Evolutionary conservation across 2,113 vertebrate species (phyloP).

Genomic region (Cebidichthys violaceus): DNA sequence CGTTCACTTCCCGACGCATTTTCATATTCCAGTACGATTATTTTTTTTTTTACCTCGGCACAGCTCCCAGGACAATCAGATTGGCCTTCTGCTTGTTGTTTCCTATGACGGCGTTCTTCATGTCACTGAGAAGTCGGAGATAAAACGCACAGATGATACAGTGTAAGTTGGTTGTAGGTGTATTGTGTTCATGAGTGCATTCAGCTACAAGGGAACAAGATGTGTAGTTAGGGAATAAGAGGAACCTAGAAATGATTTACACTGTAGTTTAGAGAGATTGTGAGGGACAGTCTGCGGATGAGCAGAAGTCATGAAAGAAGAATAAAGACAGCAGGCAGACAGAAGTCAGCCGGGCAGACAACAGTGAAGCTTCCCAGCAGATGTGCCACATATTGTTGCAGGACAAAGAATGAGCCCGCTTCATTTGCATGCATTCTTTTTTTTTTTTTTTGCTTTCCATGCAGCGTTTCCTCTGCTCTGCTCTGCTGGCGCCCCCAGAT

Average conservation of each 20-base stretch:
- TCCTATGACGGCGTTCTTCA: conserved; percentile 99
- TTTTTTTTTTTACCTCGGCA: too few species aligned
- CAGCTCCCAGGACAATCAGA: conserved; percentile 98
- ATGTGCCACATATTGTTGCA: conserved; percentile 10
- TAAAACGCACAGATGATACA: conserved; percentile 7
- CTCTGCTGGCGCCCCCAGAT: conserved; percentile 22
- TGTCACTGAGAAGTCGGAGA: conserved; percentile 87
- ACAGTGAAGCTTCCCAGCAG: background rate
- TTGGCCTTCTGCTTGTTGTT: conserved; percentile 99
- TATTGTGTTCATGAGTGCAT: background rate
- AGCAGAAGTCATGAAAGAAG: background rate
- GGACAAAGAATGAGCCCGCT: conserved; percentile 2
- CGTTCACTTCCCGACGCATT: background rate
- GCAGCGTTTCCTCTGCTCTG: conserved; percentile 12
- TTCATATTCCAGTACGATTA: too few species aligned
- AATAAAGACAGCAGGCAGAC: background rate
- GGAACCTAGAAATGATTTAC: background rate
- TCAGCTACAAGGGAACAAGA: background rate
- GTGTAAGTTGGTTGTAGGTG: background rate
- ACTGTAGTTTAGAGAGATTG: background rate
- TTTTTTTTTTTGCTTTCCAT: background rate
- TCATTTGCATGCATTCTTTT: conserved; percentile 6
- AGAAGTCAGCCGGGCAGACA: background rate
- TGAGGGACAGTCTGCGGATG: background rate
- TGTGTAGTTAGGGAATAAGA: background rate